Conservation (phyloP, 2,888 invertebrate species). For the Agrochola circellaris region DNA sequence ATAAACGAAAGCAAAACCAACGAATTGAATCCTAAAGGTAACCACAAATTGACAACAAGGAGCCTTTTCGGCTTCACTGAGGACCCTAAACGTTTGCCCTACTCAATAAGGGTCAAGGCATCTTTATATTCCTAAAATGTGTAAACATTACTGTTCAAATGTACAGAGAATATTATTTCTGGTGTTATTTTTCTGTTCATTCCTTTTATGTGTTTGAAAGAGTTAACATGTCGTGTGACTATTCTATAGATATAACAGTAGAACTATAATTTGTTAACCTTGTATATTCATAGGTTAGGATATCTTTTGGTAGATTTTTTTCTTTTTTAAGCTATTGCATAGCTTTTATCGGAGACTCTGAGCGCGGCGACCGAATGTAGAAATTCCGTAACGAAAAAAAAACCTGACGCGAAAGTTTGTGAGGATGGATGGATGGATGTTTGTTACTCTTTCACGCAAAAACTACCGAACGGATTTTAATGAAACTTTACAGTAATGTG, state of each 20-base stretch:
- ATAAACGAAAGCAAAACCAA: constrained; percentile 40
- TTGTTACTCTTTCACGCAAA: too few species aligned
- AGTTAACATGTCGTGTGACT: neutral
- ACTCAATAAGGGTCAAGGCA: constrained; percentile 38
- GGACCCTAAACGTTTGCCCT: constrained; percentile 40
- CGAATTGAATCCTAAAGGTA: constrained; percentile 49
- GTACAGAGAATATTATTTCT: constrained; percentile 9
- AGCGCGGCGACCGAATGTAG: too few species aligned
- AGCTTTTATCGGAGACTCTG: too few species aligned
- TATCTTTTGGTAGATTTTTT: too few species aligned
- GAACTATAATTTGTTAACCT: neutral
- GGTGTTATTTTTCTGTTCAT: neutral
- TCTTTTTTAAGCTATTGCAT: too few species aligned
- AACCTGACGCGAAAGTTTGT: too few species aligned
- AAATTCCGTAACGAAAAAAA: too few species aligned
- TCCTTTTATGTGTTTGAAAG: neutral
- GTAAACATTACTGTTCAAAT: constrained; percentile 42
- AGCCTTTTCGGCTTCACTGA: constrained; percentile 51
- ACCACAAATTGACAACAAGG: constrained; percentile 61
- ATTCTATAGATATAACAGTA: neutral
- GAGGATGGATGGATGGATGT: too few species aligned
- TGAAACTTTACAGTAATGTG: too few species aligned
- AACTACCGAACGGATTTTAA: too few species aligned
- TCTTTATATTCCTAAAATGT: constrained; percentile 33
- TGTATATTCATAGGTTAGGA: neutral